Percentiles rank a stretch among this genome's conserved stretches.
Evolutionary conservation across 1,140 invertebrate species (phyloP).

Genomic region (Anastrepha ludens): DNA sequence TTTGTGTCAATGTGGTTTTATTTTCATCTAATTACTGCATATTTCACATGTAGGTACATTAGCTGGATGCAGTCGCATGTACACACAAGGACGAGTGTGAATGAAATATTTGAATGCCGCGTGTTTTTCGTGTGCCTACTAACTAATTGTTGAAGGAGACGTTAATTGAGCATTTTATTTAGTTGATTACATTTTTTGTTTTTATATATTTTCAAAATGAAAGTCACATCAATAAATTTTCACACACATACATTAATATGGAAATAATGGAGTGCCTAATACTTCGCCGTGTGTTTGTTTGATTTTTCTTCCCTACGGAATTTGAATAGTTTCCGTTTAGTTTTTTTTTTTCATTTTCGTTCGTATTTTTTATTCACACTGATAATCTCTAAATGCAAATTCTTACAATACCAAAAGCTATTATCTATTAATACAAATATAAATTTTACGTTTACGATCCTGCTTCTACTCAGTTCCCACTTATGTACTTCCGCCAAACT

Average conservation of each 20-base stretch:
- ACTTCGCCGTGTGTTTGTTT: neutral
- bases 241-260: slow-evolving; percentile 7
- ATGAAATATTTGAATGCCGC: too few relatives aligned
- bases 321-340: neutral
- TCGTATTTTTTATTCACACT: neutral
- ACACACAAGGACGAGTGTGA: neutral
- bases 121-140: neutral
- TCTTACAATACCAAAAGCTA: slow-evolving; percentile 4
- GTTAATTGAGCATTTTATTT: slow-evolving; percentile 31
- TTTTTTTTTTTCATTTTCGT: neutral
- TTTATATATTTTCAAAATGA: neutral
- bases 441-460: neutral
- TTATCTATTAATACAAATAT: slow-evolving; percentile 30
- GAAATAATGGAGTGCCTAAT: neutral
- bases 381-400: neutral
- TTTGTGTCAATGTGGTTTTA: too few relatives aligned
- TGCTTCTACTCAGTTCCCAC: neutral
- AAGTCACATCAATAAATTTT: neutral
- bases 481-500: too few relatives aligned
- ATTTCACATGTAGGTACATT: slow-evolving; percentile 25
- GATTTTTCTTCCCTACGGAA: neutral
- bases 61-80: neutral
- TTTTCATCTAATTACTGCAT: neutral
- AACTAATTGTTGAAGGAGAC: slow-evolving; percentile 11
- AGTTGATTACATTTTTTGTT: neutral